Percentiles rank a stretch among this genome's conserved stretches.
Conservation (phyloP, 2,888 invertebrate genomes). For the Dynastes tityus region DNA sequence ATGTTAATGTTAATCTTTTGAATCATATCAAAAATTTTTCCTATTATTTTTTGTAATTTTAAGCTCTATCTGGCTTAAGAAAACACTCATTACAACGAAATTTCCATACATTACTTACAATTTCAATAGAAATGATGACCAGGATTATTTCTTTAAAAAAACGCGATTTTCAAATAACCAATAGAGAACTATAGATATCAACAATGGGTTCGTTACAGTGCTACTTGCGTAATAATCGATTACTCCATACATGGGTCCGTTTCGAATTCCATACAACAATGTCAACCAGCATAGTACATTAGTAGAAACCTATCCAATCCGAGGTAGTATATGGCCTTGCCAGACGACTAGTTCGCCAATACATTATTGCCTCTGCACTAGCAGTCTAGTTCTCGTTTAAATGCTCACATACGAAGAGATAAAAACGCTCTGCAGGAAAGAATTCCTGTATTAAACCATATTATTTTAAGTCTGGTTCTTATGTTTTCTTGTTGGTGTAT, state of each 20-base stretch:
- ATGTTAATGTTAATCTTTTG: too few relatives aligned
- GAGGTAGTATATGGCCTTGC: slow-evolving; percentile 4
- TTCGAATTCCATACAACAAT: slow-evolving; percentile 32
- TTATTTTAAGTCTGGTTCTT: not conserved
- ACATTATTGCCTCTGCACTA: not conserved
- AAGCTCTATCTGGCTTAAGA: too few relatives aligned
- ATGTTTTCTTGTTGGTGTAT: too few relatives aligned
- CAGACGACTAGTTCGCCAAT: not conserved
- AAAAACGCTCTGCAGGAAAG: not conserved
- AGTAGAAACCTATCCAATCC: not conserved
- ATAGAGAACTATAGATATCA: slow-evolving; percentile 3
- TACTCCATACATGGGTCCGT: slow-evolving; percentile 33
- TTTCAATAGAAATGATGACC: too few relatives aligned
- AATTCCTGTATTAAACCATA: not conserved
- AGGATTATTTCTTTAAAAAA: not conserved
- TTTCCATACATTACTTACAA: too few relatives aligned
- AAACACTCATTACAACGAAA: too few relatives aligned
- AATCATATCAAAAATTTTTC: too few relatives aligned
- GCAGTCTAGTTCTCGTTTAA: not conserved
- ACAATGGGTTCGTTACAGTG: slow-evolving; percentile 1
- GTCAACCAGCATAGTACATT: slow-evolving; percentile 2
- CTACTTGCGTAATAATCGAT: slow-evolving; percentile 37
- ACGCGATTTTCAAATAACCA: slow-evolving; percentile 1
- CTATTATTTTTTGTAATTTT: too few relatives aligned
- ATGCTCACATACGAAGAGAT: not conserved